Conservation (phyloP, 1,140 invertebrate species). For the Zelostemma sp. region DNA sequence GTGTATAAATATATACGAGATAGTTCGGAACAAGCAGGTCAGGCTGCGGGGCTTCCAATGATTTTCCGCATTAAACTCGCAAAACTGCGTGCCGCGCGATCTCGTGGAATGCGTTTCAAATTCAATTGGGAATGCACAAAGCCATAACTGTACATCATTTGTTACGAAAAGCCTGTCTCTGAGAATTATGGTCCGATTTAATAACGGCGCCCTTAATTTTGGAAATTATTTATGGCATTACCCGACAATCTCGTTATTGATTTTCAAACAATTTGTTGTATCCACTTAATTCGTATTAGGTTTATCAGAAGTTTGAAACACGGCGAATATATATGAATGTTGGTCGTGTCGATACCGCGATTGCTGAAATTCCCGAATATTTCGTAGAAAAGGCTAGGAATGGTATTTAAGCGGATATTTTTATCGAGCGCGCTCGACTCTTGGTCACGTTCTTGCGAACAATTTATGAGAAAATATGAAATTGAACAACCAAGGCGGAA, state of each 20-base stretch:
- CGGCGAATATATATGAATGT: too few relatives aligned
- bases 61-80: conserved; percentile 16
- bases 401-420: too few relatives aligned
- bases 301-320: too few relatives aligned
- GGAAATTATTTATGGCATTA: not conserved
- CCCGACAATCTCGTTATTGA: not conserved
- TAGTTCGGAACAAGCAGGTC: conserved; percentile 12
- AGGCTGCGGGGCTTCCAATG: conserved; percentile 6
- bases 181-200: not conserved
- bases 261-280: not conserved
- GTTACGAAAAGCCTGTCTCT: not conserved
- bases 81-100: conserved; percentile 7
- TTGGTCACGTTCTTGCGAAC: too few relatives aligned
- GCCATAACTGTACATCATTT: conserved; percentile 11
- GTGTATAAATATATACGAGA: too few relatives aligned
- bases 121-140: not conserved
- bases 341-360: too few relatives aligned
- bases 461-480: too few relatives aligned
- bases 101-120: not conserved
- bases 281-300: too few relatives aligned
- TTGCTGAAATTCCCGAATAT: too few relatives aligned
- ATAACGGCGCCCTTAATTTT: not conserved
- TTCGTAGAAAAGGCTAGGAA: too few relatives aligned
- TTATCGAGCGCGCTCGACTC: too few relatives aligned
- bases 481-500: too few relatives aligned